These are phyloP conservation scores for Mythimna ferrago DNA, from an alignment of 2,888 invertebrate species.

Conservation along the genomic window DNA sequence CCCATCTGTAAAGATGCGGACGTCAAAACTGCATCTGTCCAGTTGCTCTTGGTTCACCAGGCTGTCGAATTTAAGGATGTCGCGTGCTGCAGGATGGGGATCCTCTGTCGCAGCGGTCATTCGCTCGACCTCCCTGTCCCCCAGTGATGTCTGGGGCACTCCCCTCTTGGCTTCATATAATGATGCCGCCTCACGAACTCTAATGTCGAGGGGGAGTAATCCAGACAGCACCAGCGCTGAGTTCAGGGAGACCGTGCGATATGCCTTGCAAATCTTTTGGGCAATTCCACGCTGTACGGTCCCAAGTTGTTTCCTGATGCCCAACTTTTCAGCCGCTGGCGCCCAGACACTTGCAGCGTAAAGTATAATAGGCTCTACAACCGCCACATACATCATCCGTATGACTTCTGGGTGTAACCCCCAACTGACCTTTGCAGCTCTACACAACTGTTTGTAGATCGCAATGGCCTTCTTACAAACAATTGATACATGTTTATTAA, in stretches of 20 bases:
- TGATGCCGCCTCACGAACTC: not conserved
- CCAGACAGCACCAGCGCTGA: slow-evolving; percentile 10
- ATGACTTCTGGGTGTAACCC: not conserved
- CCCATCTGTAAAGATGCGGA: not conserved
- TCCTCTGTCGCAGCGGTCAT: not conserved
- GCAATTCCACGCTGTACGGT: slow-evolving; percentile 36
- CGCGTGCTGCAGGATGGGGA: not conserved
- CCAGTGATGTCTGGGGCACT: not conserved
- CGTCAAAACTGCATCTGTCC: not conserved
- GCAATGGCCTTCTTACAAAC: not conserved
- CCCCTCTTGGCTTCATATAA: slow-evolving; percentile 7
- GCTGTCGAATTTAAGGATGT: not conserved
- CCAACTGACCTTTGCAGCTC: not conserved
- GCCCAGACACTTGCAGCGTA: slow-evolving; percentile 48
- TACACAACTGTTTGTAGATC: slow-evolving; percentile 1
- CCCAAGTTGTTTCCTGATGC: slow-evolving; percentile 1
- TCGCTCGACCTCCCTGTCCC: slow-evolving; percentile 1
- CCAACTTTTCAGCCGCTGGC: slow-evolving; percentile 14
- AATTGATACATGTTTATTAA: not conserved
- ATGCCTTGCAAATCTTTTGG: slow-evolving; percentile 40
- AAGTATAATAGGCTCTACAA: slow-evolving; percentile 23
- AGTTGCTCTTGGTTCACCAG: not conserved
- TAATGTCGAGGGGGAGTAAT: not conserved
- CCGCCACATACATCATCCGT: not conserved
- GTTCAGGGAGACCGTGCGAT: slow-evolving; percentile 43